These are phyloP conservation scores for Pseudopipra pipra DNA, from an alignment of 2,113 vertebrate species.

Conservation along the genomic window DNA sequence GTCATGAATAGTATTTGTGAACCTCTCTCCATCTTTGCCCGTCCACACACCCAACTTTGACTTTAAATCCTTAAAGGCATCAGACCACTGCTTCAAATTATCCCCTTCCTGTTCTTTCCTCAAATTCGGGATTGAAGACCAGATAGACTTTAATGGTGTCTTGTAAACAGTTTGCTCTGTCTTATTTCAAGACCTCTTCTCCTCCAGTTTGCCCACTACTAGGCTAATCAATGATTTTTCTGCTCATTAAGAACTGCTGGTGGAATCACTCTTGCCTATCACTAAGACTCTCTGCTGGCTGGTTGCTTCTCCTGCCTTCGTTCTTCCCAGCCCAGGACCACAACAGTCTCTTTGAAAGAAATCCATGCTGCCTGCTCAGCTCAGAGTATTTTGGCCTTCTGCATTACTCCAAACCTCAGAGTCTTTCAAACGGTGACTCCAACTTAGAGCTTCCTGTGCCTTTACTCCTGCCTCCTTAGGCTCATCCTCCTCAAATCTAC, in stretches of 20 bases:
- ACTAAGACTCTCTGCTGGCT: not conserved
- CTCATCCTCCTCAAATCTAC: not conserved
- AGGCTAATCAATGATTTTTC: not conserved
- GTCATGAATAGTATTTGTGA: slow-evolving; percentile 44
- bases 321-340: not conserved
- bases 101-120: not conserved
- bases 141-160: not conserved
- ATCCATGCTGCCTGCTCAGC: not conserved
- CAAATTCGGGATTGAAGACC: not conserved
- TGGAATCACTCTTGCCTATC: not conserved
- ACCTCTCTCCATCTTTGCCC: not conserved
- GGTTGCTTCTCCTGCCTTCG: not conserved
- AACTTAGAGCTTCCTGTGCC: accelerated
- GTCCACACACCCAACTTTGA: not conserved
- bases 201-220: not conserved
- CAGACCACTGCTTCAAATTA: not conserved
- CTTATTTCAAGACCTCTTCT: not conserved
- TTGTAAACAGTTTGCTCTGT: not conserved
- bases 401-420: not conserved
- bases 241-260: not conserved
- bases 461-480: not conserved
- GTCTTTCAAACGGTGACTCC: not conserved
- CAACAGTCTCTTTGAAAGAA: not conserved
- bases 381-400: not conserved
- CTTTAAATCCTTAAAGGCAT: slow-evolving; percentile 30